Evolutionary conservation across 2,797 vertebrate species (phyloP), one percentile per base, ranked within the genome.

Genomic region (Bryconaethiops microstoma): DNA sequence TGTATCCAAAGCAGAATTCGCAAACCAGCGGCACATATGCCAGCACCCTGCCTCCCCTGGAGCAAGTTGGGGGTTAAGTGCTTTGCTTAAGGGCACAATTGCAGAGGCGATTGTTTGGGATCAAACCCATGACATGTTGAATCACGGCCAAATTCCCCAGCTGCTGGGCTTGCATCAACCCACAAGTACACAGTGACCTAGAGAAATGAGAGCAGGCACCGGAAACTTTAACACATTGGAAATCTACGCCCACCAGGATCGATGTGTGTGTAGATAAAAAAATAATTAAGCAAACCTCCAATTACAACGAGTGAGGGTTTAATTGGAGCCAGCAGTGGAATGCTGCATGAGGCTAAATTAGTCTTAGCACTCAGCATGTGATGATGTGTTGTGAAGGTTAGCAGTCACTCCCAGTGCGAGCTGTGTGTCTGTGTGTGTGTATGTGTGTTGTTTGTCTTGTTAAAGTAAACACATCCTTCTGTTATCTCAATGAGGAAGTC

Each of bases 101-200:
- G 74, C 73, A 42, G 74, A 63, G 67, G 74, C 48, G 17, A 77
- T 73, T 60, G 52, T 72, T 64, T 74, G 63, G 45, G 65, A 78
- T 78, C 63, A 74, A 75, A 74, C 17, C 21, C 76, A 54, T 78
- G 81, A 75, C 63, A 78, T 52, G 25, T 63, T 78, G 62, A 69
- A 78, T 68, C 62, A 29, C 40, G 39, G 76, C 76, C 68, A 82
- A 69, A 73, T 57, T 82, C 67, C 76, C 35, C 68, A 67, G 19
- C 21, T 77, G 40, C 60, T 59, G 54, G 39, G 55, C 60, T 63
- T 13, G 14, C 35, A 71, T 69, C 60, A 42, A n/a, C n/a, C 21
- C 54, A 59, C 60, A 71, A 76, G 52, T 57, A 35, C 68, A 72
- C 29, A 82, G 65, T 59, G 69, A 39, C 62, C 57, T 68, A 68